Conservation (phyloP, 2,888 invertebrate species). For the Mythimna vitellina region DNA sequence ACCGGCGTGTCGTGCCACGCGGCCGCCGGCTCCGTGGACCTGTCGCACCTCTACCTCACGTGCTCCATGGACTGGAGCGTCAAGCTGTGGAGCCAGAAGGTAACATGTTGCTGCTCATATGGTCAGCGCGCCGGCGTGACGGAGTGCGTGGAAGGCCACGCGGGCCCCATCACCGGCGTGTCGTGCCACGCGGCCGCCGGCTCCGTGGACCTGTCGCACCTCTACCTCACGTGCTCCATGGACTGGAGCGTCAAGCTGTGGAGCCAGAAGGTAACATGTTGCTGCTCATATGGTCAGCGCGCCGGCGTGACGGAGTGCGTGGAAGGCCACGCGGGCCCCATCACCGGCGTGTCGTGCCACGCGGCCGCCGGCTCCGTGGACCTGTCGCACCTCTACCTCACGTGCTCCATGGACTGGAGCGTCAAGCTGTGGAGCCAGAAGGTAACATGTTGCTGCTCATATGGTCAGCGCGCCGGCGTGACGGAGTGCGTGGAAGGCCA, state of each 20-base stretch:
- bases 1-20: conserved; percentile 97
- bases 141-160: conserved; percentile 97
- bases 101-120: conserved; percentile 70
- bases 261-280: conserved; percentile 94
- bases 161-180: conserved; percentile 97
- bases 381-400: conserved; percentile 98
- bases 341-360: conserved; percentile 97
- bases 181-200: conserved; percentile 97
- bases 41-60: conserved; percentile 98
- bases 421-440: conserved; percentile 99
- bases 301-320: conserved; percentile 97
- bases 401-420: conserved; percentile 99
- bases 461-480: conserved; percentile 96
- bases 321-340: conserved; percentile 98
- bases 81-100: conserved; percentile 99
- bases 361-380: conserved; percentile 94
- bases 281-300: conserved; percentile 91
- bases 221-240: conserved; percentile 98
- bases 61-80: conserved; percentile 99
- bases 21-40: conserved; percentile 94
- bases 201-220: conserved; percentile 96
- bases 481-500: conserved; percentile 97
- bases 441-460: conserved; percentile 82
- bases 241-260: conserved; percentile 99
- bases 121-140: conserved; percentile 97